Base-by-base conservation (phyloP, 2,888 invertebrate genomes). In the Acronicta psi region DNA sequence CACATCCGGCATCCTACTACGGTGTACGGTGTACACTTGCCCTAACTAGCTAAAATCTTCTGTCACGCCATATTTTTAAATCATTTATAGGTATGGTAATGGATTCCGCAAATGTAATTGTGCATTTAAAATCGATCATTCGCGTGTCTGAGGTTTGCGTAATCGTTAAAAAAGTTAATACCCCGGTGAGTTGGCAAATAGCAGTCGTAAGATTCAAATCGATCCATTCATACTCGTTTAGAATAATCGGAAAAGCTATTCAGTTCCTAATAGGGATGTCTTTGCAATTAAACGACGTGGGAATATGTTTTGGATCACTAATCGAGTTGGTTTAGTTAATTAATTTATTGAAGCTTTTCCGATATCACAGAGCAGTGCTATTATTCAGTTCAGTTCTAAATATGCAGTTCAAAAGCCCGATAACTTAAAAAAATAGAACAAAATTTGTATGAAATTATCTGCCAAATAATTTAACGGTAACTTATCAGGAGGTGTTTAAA, bases 101-200 rank as follows among this genome's bases (percentile, higher is more conserved):
- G 46, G 64, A 68, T 73, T 65, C 59, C 56, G 59, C 62, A 72
- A 79, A 81, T 77, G 69, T 69, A 75, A 70, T 74, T 69, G 59
- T 69, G 63, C 62, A 60, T 79, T 72, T 69, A 61, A 73, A 80
- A 83, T 78, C 74, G 82, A 70, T 72, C 66, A 71, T 55, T 82
- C 63, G 82, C 83, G 82, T 84, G 82, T 69, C 61, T 66, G n/a
- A 3, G 40, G 49, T 75, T 75, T 79, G 68, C 80, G 79, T 81
- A 80, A 82, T 73, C 54, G 51, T 50, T 37, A 13, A 59, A 55
- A 57, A 77, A 58, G 14, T 58, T 49, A 41, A 64, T 63, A 50
- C 53, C 13, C 23, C 61, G 54, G 54, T 60, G 69, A 60, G 47
- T 65, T 51, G 20, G 43, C 65, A 55, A 71, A 59, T 60, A 50